Evolutionary conservation across 2,888 invertebrate species (phyloP), one percentile per base, ranked within the genome.

Genomic region (Chrysolina oricalcia): DNA sequence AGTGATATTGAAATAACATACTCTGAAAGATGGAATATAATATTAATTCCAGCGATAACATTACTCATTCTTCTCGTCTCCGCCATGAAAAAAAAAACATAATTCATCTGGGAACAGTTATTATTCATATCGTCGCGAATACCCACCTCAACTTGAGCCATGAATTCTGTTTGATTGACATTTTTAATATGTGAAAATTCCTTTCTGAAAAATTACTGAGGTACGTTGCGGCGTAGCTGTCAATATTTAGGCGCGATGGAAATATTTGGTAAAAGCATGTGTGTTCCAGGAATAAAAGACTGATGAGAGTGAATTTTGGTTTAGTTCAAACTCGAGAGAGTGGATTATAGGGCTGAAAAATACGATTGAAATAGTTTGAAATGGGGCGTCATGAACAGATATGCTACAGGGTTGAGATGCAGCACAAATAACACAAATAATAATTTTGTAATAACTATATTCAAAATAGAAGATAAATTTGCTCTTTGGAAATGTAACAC

Each of bases 151-250:
- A 66, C 72, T 68, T 23, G 65, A 66, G 66, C 40, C 66, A 67
- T 72, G 68, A 75, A 75, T 72, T 75, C 64, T 72, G 65, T 75
- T 75, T 69, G 75, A 75, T 75, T 72, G 75, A 75, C 70, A 75
- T 66, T 75, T 75, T 72, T 65, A 75, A 75, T 75, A 74, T 62
- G 65, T 69, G 69, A 65, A 72, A 72, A 72, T 64, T 67, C 56
- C 65, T 72, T 62, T 53, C 66, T 43, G 21, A 13, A 70, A 70
- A 72, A 75, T 75, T 72, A 75, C 72, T 75, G 75, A 75, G 72
- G n/a, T n/a, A n/a, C 65, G 56, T 72, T 68, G 67, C 69, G 46
- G 46, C 27, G 48, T 53, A 59, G 69, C 69, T 72, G 75, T 72
- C 75, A 66, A 75, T 75, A 68, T 62, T 59, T 56, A 2, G 50